phyloP scores from a whole-genome alignment of 2,888 invertebrate species.

The Drosophila emarginata region DNA sequence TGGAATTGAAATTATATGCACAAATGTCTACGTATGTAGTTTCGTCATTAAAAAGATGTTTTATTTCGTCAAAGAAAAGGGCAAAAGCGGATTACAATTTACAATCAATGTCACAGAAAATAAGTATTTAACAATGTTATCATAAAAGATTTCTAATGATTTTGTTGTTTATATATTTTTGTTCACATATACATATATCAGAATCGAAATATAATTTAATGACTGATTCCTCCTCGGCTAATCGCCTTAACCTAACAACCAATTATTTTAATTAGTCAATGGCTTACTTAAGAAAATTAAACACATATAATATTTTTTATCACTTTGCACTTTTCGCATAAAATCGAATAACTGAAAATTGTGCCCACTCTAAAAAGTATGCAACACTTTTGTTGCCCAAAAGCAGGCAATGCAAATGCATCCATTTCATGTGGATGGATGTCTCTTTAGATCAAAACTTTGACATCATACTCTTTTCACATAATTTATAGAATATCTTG shows the following conservation, averaged over 20 bases:
- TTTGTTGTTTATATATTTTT: too few species aligned
- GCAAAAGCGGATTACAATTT: neutral
- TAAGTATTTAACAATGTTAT: too few species aligned
- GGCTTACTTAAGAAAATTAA: too few species aligned
- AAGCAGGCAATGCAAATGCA: constrained; percentile 26
- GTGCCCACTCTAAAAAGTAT: constrained; percentile 21
- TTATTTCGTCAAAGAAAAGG: neutral
- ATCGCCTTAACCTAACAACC: too few species aligned
- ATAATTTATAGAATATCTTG: neutral
- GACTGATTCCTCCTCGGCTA: too few species aligned
- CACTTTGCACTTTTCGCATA: too few species aligned
- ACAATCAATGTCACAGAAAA: neutral
- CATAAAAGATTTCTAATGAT: too few species aligned
- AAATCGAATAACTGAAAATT: neutral
- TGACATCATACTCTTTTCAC: constrained; percentile 3
- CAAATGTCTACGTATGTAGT: constrained; percentile 10
- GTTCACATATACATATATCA: too few species aligned
- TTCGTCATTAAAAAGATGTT: neutral
- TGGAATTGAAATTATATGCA: constrained; percentile 28
- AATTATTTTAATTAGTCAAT: neutral
- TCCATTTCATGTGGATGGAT: neutral
- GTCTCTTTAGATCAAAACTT: neutral
- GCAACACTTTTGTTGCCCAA: constrained; percentile 17
- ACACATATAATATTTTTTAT: too few species aligned
- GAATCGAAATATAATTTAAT: too few species aligned